Evolutionary conservation across 2,113 vertebrate genomes (phyloP), one percentile per base, ranked within the genome.

Genomic region (Piliocolobus tephrosceles): DNA sequence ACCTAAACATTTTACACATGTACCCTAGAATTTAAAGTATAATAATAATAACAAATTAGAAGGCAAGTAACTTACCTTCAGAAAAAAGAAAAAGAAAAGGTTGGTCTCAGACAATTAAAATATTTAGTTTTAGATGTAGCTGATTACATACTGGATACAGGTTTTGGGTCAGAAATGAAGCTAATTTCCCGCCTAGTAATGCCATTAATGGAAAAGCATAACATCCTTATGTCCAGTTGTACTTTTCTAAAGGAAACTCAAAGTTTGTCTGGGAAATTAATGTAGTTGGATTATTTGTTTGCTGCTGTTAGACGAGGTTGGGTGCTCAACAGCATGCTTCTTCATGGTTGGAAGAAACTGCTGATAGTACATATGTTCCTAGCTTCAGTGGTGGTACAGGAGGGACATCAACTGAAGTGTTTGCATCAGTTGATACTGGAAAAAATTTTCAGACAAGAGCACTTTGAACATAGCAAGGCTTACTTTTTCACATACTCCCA

Each of bases 141-240:
- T 0, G 99, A 99, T 93, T 98, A 99, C 10, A 99, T 99, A 99
- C 90, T 99, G 95, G 99, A 99, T 94, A 99, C 99, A 99, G 99
- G 99, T 3, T 99, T 99, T 98, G 99, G 99, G 47, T 97, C 98
- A 2, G 99, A 99, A 38, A 99, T 99, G 98, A 99, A 98, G 61
- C 92, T 99, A 90, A 97, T 99, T 57, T 98, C 94, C 76, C 98
- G 96, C 18, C 98, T 98, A 20, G 98, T 98, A 23, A 99, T 99
- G 99, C 99, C 99, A 6, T 2, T 98, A 6, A 99, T 99, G 96
- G 98, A 99, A 32, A 81, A 98, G 4, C 98, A 99, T 0, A 99
- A 99, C 66, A 99, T 99, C 0, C 96, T 99, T 22, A 99, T 99
- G 99, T 99, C 99, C 88, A 99, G 99, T 66, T 99, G 99, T 20